These are phyloP conservation scores for Sicus ferrugineus DNA, from an alignment of 2,888 invertebrate species.

Conservation along the genomic window DNA sequence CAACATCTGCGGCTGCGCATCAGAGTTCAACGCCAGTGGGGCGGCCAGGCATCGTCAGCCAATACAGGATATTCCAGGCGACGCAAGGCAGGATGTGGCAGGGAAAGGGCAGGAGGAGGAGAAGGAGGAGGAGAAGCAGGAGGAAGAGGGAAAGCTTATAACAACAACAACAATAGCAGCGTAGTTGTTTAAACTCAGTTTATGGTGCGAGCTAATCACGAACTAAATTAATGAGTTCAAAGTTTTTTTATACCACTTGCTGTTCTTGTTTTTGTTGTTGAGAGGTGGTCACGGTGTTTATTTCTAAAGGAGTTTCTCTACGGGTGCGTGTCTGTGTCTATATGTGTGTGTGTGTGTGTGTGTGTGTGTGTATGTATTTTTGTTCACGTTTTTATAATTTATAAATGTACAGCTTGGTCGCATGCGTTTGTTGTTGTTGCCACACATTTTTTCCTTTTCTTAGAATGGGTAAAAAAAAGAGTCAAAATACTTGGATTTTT, in stretches of 20 bases:
- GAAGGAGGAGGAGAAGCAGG: neutral
- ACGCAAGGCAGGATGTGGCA: no score
- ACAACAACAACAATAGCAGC: constrained; percentile 13
- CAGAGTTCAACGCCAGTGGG: constrained; percentile 17
- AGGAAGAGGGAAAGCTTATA: neutral
- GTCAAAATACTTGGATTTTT: no score
- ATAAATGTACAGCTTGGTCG: neutral
- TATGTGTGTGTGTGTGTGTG: constrained; percentile 5
- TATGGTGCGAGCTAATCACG: constrained; percentile 23
- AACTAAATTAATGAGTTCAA: constrained; percentile 30
- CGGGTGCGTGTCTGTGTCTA: neutral
- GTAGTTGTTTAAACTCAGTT: constrained; percentile 20
- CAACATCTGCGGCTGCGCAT: constrained; percentile 21
- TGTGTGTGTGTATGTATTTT: neutral
- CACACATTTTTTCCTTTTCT: neutral
- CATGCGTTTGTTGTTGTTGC: neutral
- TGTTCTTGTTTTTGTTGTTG: neutral
- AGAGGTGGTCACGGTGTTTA: no score
- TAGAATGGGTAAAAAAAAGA: no score
- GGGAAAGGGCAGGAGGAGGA: constrained; percentile 16
- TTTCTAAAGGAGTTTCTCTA: no score
- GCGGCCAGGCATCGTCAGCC: constrained; percentile 34
- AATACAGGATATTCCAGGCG: no score
- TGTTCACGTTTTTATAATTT: constrained; percentile 8
- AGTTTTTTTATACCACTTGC: constrained; percentile 18